Conservation (phyloP, 2,113 vertebrate genomes). For the Promerops cafer region DNA sequence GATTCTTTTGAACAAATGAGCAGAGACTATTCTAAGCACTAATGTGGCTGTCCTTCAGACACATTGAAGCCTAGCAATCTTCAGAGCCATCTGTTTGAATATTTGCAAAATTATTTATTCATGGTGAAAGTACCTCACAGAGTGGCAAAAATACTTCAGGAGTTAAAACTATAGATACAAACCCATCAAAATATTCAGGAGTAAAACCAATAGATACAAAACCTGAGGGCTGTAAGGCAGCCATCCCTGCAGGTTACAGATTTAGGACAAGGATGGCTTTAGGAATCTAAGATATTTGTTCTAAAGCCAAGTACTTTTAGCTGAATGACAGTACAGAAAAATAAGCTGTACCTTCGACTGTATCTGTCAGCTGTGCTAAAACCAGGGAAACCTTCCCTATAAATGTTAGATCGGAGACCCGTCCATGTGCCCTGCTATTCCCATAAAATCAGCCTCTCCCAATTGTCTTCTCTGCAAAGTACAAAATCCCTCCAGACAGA, state of each 20-base stretch:
- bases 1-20: neutral
- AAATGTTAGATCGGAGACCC: neutral
- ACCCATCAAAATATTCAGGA: neutral
- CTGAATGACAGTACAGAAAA: neutral
- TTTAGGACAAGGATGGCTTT: neutral
- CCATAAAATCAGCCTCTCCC: constrained; percentile 18
- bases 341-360: neutral
- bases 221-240: neutral
- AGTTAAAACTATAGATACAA: neutral
- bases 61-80: neutral
- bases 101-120: neutral
- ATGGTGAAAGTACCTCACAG: neutral
- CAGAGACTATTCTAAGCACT: neutral
- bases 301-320: neutral
- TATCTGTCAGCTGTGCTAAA: neutral
- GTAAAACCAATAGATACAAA: neutral
- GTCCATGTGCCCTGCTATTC: neutral
- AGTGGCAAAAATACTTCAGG: neutral
- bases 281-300: neutral
- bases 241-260: neutral
- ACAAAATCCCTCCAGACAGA: neutral
- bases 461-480: neutral
- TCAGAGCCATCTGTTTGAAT: neutral
- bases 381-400: neutral
- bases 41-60: neutral